Percentiles rank a stretch among this genome's conserved stretches.
These are phyloP conservation scores for Alexandromys fortis DNA, from an alignment of 2,113 vertebrate genomes.

Conservation along the genomic window DNA sequence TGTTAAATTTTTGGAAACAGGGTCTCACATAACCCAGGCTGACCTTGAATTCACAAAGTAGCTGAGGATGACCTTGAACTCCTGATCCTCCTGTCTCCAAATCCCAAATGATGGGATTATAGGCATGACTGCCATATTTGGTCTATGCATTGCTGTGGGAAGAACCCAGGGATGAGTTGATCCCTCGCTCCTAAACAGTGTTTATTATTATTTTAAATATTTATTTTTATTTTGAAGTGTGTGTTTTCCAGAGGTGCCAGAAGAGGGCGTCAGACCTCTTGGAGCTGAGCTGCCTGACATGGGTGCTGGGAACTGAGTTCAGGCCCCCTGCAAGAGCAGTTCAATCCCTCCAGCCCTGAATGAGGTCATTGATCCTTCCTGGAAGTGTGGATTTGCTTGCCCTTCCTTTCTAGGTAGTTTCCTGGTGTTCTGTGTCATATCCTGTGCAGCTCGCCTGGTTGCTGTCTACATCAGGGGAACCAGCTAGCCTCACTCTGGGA, in stretches of 20 bases:
- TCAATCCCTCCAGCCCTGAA: not conserved
- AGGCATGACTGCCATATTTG: not conserved
- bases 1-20: not conserved
- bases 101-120: not conserved
- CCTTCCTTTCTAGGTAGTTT: not conserved
- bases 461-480: not conserved
- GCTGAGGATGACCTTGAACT: not conserved
- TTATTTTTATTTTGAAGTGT: not conserved
- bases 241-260: not conserved
- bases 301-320: not conserved
- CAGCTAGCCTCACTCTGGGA: rapidly evolving
- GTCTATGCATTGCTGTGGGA: not conserved
- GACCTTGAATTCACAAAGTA: not conserved
- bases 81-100: not conserved
- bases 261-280: not conserved
- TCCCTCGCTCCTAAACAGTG: not conserved
- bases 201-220: not conserved
- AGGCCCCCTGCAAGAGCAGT: not conserved
- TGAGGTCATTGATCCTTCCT: not conserved
- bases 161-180: not conserved
- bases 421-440: rapidly evolving
- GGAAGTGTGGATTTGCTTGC: not conserved
- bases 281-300: not conserved
- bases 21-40: not conserved
- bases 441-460: rapidly evolving